phyloP scores from a whole-genome alignment of 2,113 vertebrate genomes.

The Struthio camelus region DNA sequence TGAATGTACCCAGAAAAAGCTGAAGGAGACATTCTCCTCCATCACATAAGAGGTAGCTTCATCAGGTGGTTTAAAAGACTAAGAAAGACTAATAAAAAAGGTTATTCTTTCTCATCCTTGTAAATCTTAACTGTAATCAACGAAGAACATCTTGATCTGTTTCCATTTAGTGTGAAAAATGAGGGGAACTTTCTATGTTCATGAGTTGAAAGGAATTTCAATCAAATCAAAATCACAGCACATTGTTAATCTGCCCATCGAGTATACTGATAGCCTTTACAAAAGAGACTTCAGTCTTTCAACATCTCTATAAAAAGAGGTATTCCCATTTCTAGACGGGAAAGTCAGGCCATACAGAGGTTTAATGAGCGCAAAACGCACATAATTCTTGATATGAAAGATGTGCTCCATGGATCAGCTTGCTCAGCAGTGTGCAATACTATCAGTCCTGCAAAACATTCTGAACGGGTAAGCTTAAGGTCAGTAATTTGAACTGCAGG shows the following conservation, averaged over 20 bases:
- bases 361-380: not conserved
- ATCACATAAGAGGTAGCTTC: accelerated
- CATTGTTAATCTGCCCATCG: not conserved
- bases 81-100: not conserved
- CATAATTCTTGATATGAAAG: not conserved
- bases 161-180: not conserved
- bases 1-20: not conserved
- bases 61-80: not conserved
- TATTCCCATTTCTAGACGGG: not conserved
- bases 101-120: not conserved
- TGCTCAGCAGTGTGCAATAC: not conserved
- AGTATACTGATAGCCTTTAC: not conserved
- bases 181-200: not conserved
- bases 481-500: not conserved
- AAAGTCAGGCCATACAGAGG: not conserved
- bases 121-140: not conserved
- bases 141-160: not conserved
- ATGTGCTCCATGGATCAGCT: not conserved
- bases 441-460: not conserved
- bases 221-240: not conserved
- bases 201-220: not conserved
- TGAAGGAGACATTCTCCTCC: not conserved
- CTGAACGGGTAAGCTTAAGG: not conserved
- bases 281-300: not conserved
- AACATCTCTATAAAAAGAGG: accelerated